Percentiles rank a stretch among this genome's conserved stretches.
phyloP scores from a whole-genome alignment of 1,140 invertebrate genomes.

The Drosophila miranda region DNA sequence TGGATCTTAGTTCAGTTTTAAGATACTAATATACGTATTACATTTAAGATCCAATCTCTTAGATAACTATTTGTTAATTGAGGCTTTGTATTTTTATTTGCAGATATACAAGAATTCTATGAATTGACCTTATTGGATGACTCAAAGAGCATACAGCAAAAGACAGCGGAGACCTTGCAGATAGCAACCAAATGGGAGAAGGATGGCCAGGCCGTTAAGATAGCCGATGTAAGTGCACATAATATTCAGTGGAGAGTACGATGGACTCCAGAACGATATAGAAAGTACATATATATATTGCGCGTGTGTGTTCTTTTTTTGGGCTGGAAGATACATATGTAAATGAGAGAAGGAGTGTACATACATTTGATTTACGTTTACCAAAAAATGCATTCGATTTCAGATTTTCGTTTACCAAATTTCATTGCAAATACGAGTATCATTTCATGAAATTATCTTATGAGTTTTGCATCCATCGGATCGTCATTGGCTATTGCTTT shows the following conservation, averaged over 20 bases:
- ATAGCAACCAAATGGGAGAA: constrained; percentile 97
- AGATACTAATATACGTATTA: no score
- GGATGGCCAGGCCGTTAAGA: constrained; percentile 79
- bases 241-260: no score
- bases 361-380: background rate
- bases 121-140: constrained; percentile 98
- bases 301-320: background rate
- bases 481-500: no score
- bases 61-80: constrained; percentile 1
- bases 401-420: constrained; percentile 12
- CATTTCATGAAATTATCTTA: no score
- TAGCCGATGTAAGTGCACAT: constrained; percentile 70
- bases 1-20: no score
- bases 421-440: no score
- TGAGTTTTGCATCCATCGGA: no score
- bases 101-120: constrained; percentile 99
- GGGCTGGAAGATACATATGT: background rate
- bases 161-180: constrained; percentile 96
- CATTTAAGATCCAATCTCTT: no score
- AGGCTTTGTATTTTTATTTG: constrained; percentile 84
- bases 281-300: background rate
- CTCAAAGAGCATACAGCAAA: constrained; percentile 96
- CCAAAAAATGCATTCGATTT: background rate
- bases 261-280: no score
- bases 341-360: background rate